A percentile compares a stretch with the other conserved stretches of the same genome.
phyloP scores from a whole-genome alignment of 64 coral and sea anemone species.

The Porites australiensis region DNA sequence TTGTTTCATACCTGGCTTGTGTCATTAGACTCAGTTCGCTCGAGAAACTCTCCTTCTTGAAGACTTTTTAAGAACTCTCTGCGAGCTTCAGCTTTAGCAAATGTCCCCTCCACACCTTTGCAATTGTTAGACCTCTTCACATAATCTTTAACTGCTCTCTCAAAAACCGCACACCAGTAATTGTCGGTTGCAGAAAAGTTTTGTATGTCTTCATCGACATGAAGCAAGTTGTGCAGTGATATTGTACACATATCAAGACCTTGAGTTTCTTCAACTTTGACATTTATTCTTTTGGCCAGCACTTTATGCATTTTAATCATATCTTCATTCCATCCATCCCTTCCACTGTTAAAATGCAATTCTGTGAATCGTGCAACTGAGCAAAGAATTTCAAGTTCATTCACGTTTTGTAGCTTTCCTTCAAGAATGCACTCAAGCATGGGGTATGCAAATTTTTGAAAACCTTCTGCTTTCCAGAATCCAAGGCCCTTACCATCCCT shows the following conservation, averaged over 20 bases:
- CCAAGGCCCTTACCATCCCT: conserved; percentile 48
- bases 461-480: conserved; percentile 59
- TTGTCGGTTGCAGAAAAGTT: conserved; percentile 78
- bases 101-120: conserved; percentile 80
- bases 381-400: conserved; percentile 55
- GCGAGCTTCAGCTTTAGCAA: conserved; percentile 68
- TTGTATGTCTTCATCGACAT: conserved; percentile 64
- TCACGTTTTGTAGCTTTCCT: conserved; percentile 34
- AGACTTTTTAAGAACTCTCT: conserved; percentile 64
- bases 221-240: conserved; percentile 67
- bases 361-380: conserved; percentile 64
- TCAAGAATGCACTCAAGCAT: conserved; percentile 69
- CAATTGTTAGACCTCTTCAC: conserved; percentile 49
- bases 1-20: conserved; percentile 44
- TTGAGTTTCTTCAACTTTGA: conserved; percentile 60
- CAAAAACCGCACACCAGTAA: conserved; percentile 82
- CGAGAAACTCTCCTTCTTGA: conserved; percentile 17
- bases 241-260: conserved; percentile 71
- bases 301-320: conserved; percentile 67
- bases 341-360: conserved; percentile 72
- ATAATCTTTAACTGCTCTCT: conserved; percentile 74
- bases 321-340: conserved; percentile 62
- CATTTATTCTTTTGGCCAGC: conserved; percentile 53
- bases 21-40: not conserved
- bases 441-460: conserved; percentile 80